phyloP scores from a whole-genome alignment of 1,140 invertebrate species.

The Calosoma granatense region DNA sequence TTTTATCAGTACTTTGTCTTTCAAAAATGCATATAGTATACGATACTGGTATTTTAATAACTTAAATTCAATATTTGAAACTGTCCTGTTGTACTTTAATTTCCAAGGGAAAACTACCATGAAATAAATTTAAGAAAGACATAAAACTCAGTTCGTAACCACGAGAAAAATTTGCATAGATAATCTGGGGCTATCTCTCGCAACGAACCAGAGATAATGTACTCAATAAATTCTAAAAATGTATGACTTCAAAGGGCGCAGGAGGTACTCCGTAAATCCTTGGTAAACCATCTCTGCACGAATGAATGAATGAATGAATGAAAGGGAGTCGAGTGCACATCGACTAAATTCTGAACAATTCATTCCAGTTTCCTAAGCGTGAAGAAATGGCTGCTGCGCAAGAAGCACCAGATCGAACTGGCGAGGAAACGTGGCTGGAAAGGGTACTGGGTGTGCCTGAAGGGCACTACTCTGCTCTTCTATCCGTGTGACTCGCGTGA shows the following conservation, averaged over 20 bases:
- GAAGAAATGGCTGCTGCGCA: conserved; percentile 95
- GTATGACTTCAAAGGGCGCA: neutral
- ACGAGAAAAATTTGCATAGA: too few relatives aligned
- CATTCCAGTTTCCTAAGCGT: conserved; percentile 83
- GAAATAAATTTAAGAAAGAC: too few relatives aligned
- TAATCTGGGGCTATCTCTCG: too few relatives aligned
- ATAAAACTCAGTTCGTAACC: too few relatives aligned
- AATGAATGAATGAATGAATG: conserved; percentile 12
- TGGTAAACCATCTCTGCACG: neutral
- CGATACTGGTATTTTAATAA: too few relatives aligned
- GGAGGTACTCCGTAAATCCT: too few relatives aligned
- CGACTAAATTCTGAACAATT: conserved; percentile 14
- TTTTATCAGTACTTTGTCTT: too few relatives aligned
- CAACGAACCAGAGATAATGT: neutral
- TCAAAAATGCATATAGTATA: too few relatives aligned
- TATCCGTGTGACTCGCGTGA: conserved; percentile 93
- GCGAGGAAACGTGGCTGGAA: conserved; percentile 94
- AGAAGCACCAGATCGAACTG: conserved; percentile 93
- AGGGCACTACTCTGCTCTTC: conserved; percentile 92
- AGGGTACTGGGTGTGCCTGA: conserved; percentile 96
- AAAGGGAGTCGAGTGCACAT: conserved; percentile 3
- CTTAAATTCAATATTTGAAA: too few relatives aligned
- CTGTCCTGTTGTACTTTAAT: too few relatives aligned
- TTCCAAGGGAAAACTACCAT: too few relatives aligned
- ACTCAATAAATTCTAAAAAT: neutral